Evolutionary conservation across 2,888 invertebrate species (phyloP).

Genomic region (Leucania comma): DNA sequence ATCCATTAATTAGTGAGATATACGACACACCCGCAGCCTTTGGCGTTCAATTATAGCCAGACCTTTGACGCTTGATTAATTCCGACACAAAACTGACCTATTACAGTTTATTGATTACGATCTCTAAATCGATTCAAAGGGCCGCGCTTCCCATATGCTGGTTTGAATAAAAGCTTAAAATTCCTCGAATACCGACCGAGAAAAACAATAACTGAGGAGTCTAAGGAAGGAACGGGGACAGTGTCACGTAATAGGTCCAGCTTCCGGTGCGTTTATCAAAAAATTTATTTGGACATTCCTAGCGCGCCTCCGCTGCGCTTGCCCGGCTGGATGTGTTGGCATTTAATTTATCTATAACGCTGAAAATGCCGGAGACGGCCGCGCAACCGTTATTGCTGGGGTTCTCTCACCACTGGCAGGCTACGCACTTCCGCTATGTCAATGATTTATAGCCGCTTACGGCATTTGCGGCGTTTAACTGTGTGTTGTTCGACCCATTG

Average conservation of each 20-base stretch:
- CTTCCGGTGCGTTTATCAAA: constrained; percentile 90
- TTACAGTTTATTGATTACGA: constrained; percentile 86
- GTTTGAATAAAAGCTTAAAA: constrained; percentile 82
- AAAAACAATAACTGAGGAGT: constrained; percentile 87
- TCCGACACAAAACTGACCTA: constrained; percentile 89
- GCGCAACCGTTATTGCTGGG: constrained; percentile 86
- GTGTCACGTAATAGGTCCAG: constrained; percentile 88
- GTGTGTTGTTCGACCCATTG: constrained; percentile 87
- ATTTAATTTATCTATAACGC: constrained; percentile 89
- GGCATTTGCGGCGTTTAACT: constrained; percentile 86
- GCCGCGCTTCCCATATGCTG: constrained; percentile 87
- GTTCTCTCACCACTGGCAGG: constrained; percentile 76
- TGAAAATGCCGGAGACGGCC: constrained; percentile 84
- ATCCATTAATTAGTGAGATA: constrained; percentile 90
- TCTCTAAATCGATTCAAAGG: constrained; percentile 87
- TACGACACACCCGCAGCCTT: constrained; percentile 85
- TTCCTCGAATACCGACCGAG: constrained; percentile 82
- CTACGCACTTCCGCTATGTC: constrained; percentile 89
- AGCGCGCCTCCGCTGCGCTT: constrained; percentile 82
- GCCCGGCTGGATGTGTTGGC: constrained; percentile 85
- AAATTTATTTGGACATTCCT: constrained; percentile 89
- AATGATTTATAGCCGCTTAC: constrained; percentile 88
- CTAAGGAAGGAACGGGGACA: constrained; percentile 83
- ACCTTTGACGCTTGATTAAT: constrained; percentile 90
- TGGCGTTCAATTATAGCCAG: constrained; percentile 85